Evolutionary conservation across 2,797 vertebrate genomes (phyloP).

Genomic region (Anas acuta): DNA sequence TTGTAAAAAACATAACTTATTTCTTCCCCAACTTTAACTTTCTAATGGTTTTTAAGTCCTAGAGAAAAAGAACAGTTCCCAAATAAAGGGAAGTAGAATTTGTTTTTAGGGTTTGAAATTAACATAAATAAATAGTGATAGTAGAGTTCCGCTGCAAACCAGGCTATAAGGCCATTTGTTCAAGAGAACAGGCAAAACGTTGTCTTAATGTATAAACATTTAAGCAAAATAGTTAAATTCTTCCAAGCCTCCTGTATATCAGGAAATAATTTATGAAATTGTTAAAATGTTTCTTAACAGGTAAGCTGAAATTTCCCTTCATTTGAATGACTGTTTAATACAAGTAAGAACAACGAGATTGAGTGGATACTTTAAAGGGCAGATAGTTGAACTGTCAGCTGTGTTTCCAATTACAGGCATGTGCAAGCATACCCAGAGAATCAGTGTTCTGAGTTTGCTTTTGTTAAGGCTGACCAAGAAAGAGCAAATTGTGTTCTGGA

Average conservation of each 20-base stretch:
- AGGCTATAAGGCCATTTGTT: background rate
- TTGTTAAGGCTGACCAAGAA: background rate
- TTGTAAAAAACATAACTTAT: background rate
- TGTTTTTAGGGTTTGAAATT: background rate
- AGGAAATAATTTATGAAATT: background rate
- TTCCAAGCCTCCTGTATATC: background rate
- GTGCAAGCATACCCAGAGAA: background rate
- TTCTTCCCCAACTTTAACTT: background rate
- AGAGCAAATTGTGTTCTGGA: background rate
- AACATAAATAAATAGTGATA: background rate
- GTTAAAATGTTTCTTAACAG: background rate
- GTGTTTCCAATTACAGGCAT: slow-evolving; percentile 39
- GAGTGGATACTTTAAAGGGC: background rate
- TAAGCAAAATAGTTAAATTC: background rate
- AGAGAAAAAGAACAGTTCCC: background rate
- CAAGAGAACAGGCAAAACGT: background rate
- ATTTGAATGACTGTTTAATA: background rate
- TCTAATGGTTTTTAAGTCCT: background rate
- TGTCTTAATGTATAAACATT: background rate
- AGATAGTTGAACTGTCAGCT: slow-evolving; percentile 38
- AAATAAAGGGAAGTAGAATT: background rate
- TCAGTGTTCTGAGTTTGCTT: background rate
- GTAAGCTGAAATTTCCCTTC: background rate
- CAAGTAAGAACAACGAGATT: background rate
- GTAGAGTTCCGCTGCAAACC: background rate